Base-by-base conservation (phyloP, 1,140 invertebrate genomes). In the Caenorhabditis inopinata region DNA sequence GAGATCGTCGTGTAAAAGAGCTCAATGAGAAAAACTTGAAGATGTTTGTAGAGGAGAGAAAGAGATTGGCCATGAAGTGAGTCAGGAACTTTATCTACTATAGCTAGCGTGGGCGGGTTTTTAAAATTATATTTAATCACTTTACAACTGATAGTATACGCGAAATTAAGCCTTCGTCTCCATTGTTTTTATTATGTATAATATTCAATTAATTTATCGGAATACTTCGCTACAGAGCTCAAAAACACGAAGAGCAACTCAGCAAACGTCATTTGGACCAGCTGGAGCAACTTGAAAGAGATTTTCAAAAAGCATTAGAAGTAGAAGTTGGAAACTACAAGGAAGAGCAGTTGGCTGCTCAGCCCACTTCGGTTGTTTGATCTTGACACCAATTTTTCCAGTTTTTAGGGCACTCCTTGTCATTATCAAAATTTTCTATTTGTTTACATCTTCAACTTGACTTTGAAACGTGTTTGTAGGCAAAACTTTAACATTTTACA, bases 21-120 rank as follows among this genome's bases (percentile, higher is more conserved):
- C 95, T 98, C 85, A 97, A 98, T 87, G 95, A 98, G 86, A 98
- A 98, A 88, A 99, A 99, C 89, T 96, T 96, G 18, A 99, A 99
- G 89, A 95, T 96, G 86, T 99, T 99, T 87, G 94, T 98, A 91
- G 97, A 99, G 85, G 96, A 99, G 89, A 92, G 95, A 68, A 97
- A 94, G 87, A 89, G 91, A 38, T 90, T 91, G n/a, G 93, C 93
- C 75, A 94, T 95, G 84, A 94, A 96, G 85, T 83, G 25, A 53
- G 82, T 58, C 48, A 38, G 42, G 38, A 14, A 42, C 14, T 42
- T 42, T 5, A 42, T 42, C 38, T 42, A 42, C 38, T n/a, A n/a
- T n/a, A n/a, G n/a, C n/a, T n/a, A n/a, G n/a, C n/a, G n/a, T n/a
- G n/a, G n/a, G n/a, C n/a, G n/a, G n/a, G n/a, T n/a, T n/a, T n/a